Conservation (phyloP, 2,113 vertebrate genomes). For the Passer montanus region DNA sequence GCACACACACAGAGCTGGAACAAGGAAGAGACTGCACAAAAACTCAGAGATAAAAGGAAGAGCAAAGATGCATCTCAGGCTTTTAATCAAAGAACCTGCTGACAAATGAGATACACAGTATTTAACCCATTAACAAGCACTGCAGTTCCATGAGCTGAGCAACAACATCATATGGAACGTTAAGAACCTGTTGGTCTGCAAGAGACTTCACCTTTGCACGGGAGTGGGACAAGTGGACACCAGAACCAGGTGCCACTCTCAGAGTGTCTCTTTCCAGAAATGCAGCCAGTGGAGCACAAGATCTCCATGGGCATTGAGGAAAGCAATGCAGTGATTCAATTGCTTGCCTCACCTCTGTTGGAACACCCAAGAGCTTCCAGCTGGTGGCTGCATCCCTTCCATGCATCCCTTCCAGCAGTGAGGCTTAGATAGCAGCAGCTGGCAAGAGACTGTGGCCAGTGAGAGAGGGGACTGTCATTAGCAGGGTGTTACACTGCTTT, state of each 20-base stretch:
- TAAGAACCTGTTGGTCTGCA: neutral
- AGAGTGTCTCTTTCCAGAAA: neutral
- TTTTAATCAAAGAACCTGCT: slow-evolving; percentile 23
- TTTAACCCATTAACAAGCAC: slow-evolving; percentile 7
- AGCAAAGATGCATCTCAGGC: slow-evolving; percentile 9
- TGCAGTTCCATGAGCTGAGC: neutral
- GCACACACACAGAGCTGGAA: slow-evolving; percentile 48
- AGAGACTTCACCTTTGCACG: fast-evolving
- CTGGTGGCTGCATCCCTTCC: neutral
- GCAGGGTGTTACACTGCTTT: neutral
- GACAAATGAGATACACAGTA: neutral
- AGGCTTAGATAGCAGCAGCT: neutral
- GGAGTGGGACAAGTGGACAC: neutral
- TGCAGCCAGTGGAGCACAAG: fast-evolving
- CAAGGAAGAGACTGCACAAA: neutral
- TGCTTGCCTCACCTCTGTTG: neutral
- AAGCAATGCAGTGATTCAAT: neutral
- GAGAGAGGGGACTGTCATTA: neutral
- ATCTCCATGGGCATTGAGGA: fast-evolving
- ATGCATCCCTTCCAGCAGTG: neutral
- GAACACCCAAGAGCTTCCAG: neutral
- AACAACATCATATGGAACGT: fast-evolving
- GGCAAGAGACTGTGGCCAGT: neutral
- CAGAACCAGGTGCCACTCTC: neutral
- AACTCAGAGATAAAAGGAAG: slow-evolving; percentile 38